Conservation (phyloP, 2,113 vertebrate genomes). For the Microtus montanus region DNA sequence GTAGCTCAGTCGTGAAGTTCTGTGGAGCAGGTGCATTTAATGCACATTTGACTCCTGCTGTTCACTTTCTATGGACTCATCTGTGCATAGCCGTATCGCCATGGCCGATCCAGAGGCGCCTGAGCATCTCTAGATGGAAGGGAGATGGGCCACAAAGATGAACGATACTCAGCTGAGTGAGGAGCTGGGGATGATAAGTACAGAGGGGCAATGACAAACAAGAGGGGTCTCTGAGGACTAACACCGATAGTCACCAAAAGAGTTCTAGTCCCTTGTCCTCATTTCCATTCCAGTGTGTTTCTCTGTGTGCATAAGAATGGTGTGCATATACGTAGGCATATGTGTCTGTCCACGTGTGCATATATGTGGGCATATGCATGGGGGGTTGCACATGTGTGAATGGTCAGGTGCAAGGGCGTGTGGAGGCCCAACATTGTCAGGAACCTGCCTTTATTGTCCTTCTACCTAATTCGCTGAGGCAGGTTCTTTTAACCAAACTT, state of each 20-base stretch:
- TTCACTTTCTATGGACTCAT: not conserved
- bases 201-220: not conserved
- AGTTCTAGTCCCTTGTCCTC: not conserved
- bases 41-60: not conserved
- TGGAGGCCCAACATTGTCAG: not conserved
- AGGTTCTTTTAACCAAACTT: not conserved
- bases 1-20: not conserved
- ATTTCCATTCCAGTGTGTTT: no score
- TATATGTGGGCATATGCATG: not conserved
- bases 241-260: not conserved
- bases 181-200: not conserved
- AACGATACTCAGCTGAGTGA: accelerated
- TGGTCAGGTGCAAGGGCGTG: not conserved
- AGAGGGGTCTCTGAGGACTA: not conserved
- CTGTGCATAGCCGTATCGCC: not conserved
- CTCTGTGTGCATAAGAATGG: not conserved
- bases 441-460: not conserved
- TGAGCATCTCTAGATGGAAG: not conserved
- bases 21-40: not conserved
- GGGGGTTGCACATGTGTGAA: not conserved
- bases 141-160: not conserved
- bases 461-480: not conserved
- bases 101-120: not conserved
- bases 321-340: not conserved
- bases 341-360: not conserved